These are phyloP conservation scores for Drosophila suzukii DNA, from an alignment of 1,140 invertebrate genomes.

Conservation along the genomic window DNA sequence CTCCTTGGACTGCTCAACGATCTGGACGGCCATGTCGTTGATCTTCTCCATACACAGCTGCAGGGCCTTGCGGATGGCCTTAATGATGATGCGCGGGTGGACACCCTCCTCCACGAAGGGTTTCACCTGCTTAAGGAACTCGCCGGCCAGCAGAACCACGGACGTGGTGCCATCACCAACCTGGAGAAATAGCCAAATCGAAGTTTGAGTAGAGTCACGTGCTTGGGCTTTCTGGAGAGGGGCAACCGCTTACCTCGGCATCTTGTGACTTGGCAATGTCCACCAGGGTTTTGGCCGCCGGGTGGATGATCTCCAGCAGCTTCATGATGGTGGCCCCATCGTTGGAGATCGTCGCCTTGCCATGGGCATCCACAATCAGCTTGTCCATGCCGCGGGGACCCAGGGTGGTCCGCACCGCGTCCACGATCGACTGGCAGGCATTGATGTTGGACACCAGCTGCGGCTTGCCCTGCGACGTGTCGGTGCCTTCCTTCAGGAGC, in stretches of 20 bases:
- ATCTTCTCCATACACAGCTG: slow-evolving; percentile 94
- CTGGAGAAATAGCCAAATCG: slow-evolving; percentile 85
- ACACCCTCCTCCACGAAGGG: slow-evolving; percentile 98
- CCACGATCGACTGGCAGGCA: slow-evolving; percentile 98
- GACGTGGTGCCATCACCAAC: slow-evolving; percentile 99
- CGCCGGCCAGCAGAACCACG: slow-evolving; percentile 97
- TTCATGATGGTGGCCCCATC: slow-evolving; percentile 99
- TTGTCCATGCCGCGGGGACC: slow-evolving; percentile 99
- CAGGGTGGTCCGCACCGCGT: slow-evolving; percentile 97
- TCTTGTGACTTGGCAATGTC: slow-evolving; percentile 99
- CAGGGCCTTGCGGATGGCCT: slow-evolving; percentile 92
- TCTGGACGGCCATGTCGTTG: slow-evolving; percentile 93
- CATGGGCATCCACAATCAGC: slow-evolving; percentile 95
- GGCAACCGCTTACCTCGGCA: slow-evolving; percentile 92
- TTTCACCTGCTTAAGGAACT: slow-evolving; percentile 98
- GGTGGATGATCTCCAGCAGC: slow-evolving; percentile 98
- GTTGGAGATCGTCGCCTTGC: slow-evolving; percentile 98
- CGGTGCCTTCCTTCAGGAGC: slow-evolving; percentile 98
- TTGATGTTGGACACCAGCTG: slow-evolving; percentile 99
- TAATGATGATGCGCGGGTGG: slow-evolving; percentile 96
- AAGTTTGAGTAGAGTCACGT: slow-evolving; percentile 45
- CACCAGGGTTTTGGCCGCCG: slow-evolving; percentile 98
- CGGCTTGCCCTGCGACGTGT: slow-evolving; percentile 97
- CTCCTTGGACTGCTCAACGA: slow-evolving; percentile 87
- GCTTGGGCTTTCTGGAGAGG: neutral